A percentile compares a stretch with the other conserved stretches of the same genome.
phyloP scores from a whole-genome alignment of 2,797 vertebrate genomes.

The Myotis daubentonii region DNA sequence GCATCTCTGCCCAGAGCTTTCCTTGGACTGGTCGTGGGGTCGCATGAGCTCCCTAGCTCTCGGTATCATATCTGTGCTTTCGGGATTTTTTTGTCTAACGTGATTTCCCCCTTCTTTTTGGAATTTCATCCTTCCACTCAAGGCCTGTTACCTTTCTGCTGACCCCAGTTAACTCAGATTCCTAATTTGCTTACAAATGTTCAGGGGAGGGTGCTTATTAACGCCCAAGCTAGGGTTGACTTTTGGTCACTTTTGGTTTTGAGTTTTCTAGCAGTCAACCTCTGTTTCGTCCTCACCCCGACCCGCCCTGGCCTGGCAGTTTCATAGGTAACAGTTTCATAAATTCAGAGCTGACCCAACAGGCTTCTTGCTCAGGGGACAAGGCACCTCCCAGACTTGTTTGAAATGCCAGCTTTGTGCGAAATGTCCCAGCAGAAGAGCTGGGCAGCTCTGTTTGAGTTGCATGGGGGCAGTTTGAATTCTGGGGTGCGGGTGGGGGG shows the following conservation, averaged over 20 bases:
- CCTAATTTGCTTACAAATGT: background rate
- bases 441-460: background rate
- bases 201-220: background rate
- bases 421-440: background rate
- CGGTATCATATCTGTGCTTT: background rate
- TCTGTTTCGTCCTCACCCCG: too few relatives aligned
- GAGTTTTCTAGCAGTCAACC: background rate
- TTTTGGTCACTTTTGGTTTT: background rate
- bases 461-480: background rate
- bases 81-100: background rate
- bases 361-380: background rate
- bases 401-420: background rate
- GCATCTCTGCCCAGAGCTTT: background rate
- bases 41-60: background rate
- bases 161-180: background rate
- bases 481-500: too few relatives aligned
- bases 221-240: background rate
- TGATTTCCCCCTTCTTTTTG: background rate
- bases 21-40: background rate
- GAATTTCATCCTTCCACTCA: background rate
- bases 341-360: background rate
- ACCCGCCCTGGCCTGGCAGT: background rate
- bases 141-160: background rate
- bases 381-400: background rate
- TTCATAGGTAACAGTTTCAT: background rate